Evolutionary conservation across 2,113 vertebrate species (phyloP).

Genomic region (Butastur rufipennis): DNA sequence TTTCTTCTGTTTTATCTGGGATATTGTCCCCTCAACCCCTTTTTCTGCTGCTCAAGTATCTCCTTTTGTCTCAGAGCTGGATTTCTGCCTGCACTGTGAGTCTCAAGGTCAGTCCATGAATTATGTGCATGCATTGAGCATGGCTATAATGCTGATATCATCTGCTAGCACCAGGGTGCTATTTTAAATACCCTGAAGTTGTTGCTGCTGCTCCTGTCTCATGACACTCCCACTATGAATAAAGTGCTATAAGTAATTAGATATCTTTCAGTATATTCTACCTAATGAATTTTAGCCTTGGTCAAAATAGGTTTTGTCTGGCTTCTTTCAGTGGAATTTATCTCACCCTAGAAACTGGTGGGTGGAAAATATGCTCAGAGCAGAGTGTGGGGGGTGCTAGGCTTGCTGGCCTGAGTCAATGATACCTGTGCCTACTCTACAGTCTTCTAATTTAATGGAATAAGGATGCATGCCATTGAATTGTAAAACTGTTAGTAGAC

Average conservation of each 20-base stretch:
- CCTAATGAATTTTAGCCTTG: background rate
- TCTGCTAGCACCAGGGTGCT: background rate
- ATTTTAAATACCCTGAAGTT: background rate
- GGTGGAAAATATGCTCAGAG: background rate
- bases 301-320: background rate
- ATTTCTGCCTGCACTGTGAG: conserved; percentile 87
- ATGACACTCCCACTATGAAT: background rate
- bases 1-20: conserved; percentile 39
- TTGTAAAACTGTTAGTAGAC: background rate
- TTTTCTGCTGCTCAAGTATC: conserved; percentile 79
- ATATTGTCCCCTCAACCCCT: conserved; percentile 42
- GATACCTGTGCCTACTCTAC: background rate
- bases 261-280: background rate
- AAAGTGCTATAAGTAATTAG: background rate
- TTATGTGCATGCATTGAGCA: background rate
- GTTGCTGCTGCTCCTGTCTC: background rate
- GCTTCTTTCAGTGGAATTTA: background rate
- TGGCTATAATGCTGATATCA: background rate
- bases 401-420: background rate
- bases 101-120: conserved; percentile 85
- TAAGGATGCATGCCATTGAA: background rate
- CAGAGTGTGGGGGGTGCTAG: background rate
- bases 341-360: background rate
- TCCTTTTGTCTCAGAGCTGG: conserved; percentile 87
- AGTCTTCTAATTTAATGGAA: background rate